These are phyloP conservation scores for Melanocharis versteri DNA, from an alignment of 2,113 vertebrate genomes.

Conservation along the genomic window DNA sequence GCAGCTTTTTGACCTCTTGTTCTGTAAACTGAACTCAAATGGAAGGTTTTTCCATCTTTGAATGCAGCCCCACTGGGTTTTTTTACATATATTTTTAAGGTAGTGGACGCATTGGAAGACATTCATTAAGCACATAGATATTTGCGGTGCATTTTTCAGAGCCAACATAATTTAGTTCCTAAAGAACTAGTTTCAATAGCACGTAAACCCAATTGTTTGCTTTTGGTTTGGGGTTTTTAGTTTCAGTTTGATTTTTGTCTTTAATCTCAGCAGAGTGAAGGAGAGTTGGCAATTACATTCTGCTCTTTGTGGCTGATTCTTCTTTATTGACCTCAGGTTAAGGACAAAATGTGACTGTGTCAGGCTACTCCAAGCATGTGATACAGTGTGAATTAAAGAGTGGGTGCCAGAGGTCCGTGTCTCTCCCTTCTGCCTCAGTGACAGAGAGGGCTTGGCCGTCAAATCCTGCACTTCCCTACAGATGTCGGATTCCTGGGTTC, in stretches of 20 bases:
- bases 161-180: neutral
- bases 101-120: neutral
- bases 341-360: constrained; percentile 5
- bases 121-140: neutral
- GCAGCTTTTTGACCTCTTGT: neutral
- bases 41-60: neutral
- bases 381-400: neutral
- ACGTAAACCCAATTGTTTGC: neutral
- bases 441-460: neutral
- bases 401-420: neutral
- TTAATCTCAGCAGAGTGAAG: neutral
- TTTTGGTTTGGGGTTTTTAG: neutral
- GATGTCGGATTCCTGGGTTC: neutral
- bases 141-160: neutral
- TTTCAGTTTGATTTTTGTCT: neutral
- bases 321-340: neutral
- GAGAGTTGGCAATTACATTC: neutral
- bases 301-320: neutral
- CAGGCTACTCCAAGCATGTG: constrained; percentile 5
- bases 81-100: neutral
- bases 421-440: neutral
- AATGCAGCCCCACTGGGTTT: neutral
- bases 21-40: neutral
- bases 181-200: neutral
- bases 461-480: neutral